Base-by-base conservation (phyloP, 2,888 invertebrate genomes). In the Pterostichus madidus region DNA sequence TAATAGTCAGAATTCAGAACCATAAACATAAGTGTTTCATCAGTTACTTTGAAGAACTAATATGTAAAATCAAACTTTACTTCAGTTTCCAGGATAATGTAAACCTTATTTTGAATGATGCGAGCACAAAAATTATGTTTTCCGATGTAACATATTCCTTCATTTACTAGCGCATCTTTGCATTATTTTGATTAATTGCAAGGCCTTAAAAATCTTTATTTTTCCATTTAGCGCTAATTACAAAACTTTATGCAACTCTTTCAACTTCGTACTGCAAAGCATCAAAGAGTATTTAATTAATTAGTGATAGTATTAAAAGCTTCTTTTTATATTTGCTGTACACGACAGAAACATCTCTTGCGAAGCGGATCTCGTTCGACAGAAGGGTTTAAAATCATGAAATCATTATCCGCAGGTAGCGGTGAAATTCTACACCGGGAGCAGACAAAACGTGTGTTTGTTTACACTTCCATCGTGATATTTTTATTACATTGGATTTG, bases 401-500 rank as follows among this genome's bases (percentile, higher is more conserved):
- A 39, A 39, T 39, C 39, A 39, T 39, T 64, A 24, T 64, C 11
- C 44, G 13, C 68, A 71, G 68, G 68, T 71, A 71, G 17, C 6
- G 68, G 15, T 24, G 64, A 44, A 71, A 71, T 39, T 8, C 44
- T 17, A 71, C 39, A 39, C 68, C 44, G 17, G 3, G 0, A 13
- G 32, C 39, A 39, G 68, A 71, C 68, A 71, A 71, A 71, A 71
- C 68, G 68, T 13, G 68, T 71, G 68, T 71, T 71, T 71, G 68
- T 71, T 71, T 71, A 71, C 68, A 44, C 44, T 56, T 39, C 39
- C 17, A 15, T 44, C 64, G 68, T 71, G 68, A 71, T 71, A 71
- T 71, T 71, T 71, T 71, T 39, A 71, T 71, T 71, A 71, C 68
- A 71, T 71, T 71, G 39, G 68, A 71, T 71, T 71, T 71, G 68